Conservation (phyloP, 2,888 invertebrate genomes). For the Machimus atricapillus region DNA sequence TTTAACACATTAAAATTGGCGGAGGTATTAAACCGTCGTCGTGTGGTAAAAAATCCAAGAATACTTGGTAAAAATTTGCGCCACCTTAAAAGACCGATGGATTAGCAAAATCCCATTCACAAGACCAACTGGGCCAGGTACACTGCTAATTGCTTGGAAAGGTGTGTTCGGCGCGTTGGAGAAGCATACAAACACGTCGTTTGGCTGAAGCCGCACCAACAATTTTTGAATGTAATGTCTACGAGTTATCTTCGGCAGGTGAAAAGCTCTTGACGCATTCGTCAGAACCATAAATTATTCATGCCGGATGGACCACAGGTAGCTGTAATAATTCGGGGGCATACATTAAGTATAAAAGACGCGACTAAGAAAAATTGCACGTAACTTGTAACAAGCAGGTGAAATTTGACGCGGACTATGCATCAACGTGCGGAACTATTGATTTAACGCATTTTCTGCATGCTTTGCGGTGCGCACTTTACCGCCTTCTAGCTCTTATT, state of each 20-base stretch:
- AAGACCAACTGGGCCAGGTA: not conserved
- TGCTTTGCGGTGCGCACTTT: not conserved
- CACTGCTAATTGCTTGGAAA: not conserved
- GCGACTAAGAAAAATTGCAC: not conserved
- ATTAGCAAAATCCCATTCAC: not conserved
- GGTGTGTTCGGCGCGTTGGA: not conserved
- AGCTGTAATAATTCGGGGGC: not conserved
- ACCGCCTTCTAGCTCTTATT: not conserved
- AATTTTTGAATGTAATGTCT: not conserved
- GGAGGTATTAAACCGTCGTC: not conserved
- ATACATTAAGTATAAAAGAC: too few relatives aligned
- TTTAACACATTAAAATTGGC: not conserved
- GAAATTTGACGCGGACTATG: not conserved
- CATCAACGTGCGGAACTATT: not conserved
- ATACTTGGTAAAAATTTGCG: not conserved
- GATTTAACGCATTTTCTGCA: not conserved
- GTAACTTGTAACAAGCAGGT: not conserved
- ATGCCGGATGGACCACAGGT: conserved; percentile 11
- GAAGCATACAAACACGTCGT: not conserved
- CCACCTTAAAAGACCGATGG: not conserved
- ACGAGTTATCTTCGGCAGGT: not conserved
- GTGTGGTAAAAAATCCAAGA: not conserved
- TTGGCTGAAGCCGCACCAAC: not conserved
- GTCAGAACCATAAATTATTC: conserved; percentile 13
- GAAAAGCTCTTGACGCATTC: not conserved